phyloP scores from a whole-genome alignment of 2,797 vertebrate genomes.

The Gymnoscopelus microlampas region DNA sequence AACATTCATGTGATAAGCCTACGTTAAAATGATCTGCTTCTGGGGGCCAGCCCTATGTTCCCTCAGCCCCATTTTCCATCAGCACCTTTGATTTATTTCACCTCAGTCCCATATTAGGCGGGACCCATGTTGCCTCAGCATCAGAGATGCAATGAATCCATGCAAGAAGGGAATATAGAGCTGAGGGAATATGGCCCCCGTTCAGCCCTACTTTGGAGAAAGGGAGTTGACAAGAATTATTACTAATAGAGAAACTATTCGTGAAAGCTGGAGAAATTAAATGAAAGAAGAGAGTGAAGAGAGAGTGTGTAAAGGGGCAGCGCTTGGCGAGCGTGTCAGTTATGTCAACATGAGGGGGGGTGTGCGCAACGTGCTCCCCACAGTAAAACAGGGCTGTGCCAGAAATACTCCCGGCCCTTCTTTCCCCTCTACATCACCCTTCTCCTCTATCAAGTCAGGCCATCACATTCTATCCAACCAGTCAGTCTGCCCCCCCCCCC shows the following conservation, averaged over 20 bases:
- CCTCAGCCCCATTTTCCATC: too few relatives aligned
- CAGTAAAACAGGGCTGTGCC: slow-evolving; percentile 24
- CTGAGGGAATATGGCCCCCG: too few relatives aligned
- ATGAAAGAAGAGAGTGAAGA: not conserved
- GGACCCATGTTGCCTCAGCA: too few relatives aligned
- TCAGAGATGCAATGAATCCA: too few relatives aligned
- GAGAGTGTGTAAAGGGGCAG: not conserved
- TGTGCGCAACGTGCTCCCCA: slow-evolving; percentile 15
- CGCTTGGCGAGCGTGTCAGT: slow-evolving; percentile 4
- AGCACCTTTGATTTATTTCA: too few relatives aligned
- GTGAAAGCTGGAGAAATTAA: not conserved
- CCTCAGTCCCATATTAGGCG: too few relatives aligned
- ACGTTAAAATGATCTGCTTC: too few relatives aligned
- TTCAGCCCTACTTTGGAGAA: too few relatives aligned
- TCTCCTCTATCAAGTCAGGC: not conserved
- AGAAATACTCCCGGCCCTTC: slow-evolving; percentile 20
- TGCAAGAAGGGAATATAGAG: too few relatives aligned
- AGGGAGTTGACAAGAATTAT: not conserved
- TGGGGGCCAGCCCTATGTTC: too few relatives aligned
- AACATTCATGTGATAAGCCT: too few relatives aligned
- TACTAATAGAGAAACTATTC: not conserved
- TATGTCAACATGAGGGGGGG: slow-evolving; percentile 27
- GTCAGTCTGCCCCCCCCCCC: not conserved
- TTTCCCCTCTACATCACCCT: slow-evolving; percentile 2
- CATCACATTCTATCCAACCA: not conserved